Percentiles rank a stretch among this genome's conserved stretches.
phyloP scores from a whole-genome alignment of 2,888 invertebrate genomes.

The Tribolium freemani region DNA sequence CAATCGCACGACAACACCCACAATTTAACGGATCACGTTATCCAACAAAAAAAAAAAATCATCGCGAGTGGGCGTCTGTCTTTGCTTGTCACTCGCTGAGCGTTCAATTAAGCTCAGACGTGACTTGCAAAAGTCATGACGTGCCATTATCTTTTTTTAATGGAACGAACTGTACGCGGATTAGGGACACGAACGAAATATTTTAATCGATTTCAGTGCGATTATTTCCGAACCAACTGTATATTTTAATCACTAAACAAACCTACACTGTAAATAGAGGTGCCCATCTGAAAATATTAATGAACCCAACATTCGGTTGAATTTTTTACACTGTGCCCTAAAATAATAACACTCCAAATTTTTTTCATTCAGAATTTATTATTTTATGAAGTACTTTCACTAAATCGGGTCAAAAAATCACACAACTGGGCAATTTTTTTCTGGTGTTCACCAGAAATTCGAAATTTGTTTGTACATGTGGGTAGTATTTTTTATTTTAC shows the following conservation, averaged over 20 bases:
- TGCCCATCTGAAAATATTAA: too few relatives aligned
- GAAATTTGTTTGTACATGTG: too few relatives aligned
- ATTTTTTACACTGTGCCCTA: too few relatives aligned
- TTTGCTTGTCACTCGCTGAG: conserved; percentile 16
- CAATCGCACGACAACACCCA: background rate
- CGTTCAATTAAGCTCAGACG: conserved; percentile 31
- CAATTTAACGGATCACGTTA: background rate
- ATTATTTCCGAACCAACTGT: background rate
- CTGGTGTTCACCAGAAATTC: too few relatives aligned
- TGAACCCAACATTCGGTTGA: too few relatives aligned
- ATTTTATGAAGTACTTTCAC: too few relatives aligned
- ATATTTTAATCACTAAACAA: background rate
- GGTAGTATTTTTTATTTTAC: too few relatives aligned
- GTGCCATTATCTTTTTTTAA: background rate
- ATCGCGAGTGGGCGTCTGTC: conserved; percentile 20
- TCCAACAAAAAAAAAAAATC: background rate
- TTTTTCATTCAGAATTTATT: too few relatives aligned
- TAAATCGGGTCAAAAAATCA: too few relatives aligned
- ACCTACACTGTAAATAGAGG: too few relatives aligned
- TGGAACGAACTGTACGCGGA: background rate
- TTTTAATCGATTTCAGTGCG: background rate
- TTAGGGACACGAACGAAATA: background rate
- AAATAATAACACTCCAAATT: too few relatives aligned
- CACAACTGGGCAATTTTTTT: too few relatives aligned
- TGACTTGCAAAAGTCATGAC: conserved; percentile 25